Base-by-base conservation (phyloP, 2,888 invertebrate genomes). In the Hanleya hanleyi region DNA sequence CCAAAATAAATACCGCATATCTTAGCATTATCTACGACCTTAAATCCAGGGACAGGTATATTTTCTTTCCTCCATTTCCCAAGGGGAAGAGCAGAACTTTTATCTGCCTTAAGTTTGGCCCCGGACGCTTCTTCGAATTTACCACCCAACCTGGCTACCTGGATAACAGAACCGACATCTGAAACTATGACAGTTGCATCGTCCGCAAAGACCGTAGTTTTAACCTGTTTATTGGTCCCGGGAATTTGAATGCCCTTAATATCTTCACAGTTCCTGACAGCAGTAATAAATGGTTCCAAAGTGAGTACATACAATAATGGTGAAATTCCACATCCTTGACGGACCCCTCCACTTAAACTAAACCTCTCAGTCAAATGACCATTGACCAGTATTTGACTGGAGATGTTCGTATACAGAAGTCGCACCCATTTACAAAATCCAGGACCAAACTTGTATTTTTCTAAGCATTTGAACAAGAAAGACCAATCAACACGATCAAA, bases 401-500 rank as follows among this genome's bases (percentile, higher is more conserved):
- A 32, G 29, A 64, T 64, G 29, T 64, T 35, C 15, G 18, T 70
- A 69, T 83, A 81, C 36, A 81, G 69, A 18, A 82, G 75, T 49
- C 73, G 69, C 32, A 82, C 74, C 75, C 77, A 79, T 15, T 77
- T 57, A 37, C 78, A 70, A 37, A 82, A 76, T 50, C 69, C 51
- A 32, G 72, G 36, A 32, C 75, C 68, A 76, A 83, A 80, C 18
- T 78, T 77, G 70, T 77, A 81, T 9, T 74, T 36, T 6, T 67
- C 2, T 36, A 83, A 64, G 7, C 68, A 62, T 61, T 77, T 70
- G 71, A 75, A 77, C n/a, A 83, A 26, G 70, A 73, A 81, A 18
- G 68, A 51, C 68, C 77, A 75, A 32, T 73, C 72, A 22, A 81
- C 81, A 49, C 81, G 67, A 65, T 82, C 80, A 57, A 82, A 82